Base-by-base conservation (phyloP, 2,888 invertebrate genomes). In the Cheilosia variabilis region DNA sequence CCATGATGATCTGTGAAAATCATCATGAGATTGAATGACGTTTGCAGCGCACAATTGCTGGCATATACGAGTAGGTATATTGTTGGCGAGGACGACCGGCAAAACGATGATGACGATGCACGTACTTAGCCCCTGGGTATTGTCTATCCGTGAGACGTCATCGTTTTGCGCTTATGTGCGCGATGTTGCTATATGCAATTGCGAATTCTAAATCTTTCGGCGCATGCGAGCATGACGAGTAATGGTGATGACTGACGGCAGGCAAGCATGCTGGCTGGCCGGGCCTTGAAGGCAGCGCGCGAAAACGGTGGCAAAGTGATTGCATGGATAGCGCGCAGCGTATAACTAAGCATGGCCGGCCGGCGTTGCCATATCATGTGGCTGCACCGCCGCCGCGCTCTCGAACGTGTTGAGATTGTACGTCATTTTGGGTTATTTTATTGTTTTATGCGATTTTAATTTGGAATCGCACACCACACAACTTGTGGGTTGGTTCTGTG, bases 171-270 rank as follows among this genome's bases (percentile, higher is more conserved):
- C 52, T 53, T 66, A 71, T 62, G 17, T 52, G 57, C 69, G 13
- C 41, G 63, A 37, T 63, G 37, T 13, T 37, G 37, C 37, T 37
- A 37, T 73, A 37, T 80, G 80, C 80, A 76, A 76, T 83, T 80
- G 81, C 81, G 37, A 37, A 72, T 72, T 86, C 72, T 77, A 72
- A 86, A 86, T 86, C 81, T 86, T 81, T 81, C 76, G 77, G 86
- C 86, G 86, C 86, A 86, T 86, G 86, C 86, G 81, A 86, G 76
- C 81, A 80, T 86, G 81, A 86, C 86, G 86, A 86, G 80, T 80
- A 80, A 83, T 80, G 75, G 78, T 76, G 75, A 84, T 80, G 84
- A 84, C 84, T 84, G 84, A 84, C 84, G 75, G 84, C 84, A 76
- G 69, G 84, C 84, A 80, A 75, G 75, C 79, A 79, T 75, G 83